Evolutionary conservation across 2,888 invertebrate genomes (phyloP), one percentile per base, ranked within the genome.

Genomic region (Callyntrura guangdongensis): DNA sequence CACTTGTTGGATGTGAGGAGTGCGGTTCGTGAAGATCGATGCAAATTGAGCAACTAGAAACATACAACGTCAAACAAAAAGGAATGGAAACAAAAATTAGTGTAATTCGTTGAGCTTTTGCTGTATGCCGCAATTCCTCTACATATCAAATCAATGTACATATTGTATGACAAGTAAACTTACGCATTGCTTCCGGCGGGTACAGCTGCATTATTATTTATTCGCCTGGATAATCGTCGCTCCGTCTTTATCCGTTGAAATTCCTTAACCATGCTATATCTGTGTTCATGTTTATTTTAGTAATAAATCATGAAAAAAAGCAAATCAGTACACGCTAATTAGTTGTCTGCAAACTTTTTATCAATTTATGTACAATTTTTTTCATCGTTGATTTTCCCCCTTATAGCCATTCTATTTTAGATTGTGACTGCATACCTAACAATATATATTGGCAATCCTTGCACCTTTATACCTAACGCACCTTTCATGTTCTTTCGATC

Each of bases 221-320:
- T 94, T 91, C 93, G 93, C 83, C 93, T 92, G 25, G 93, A 93
- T 83, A 93, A 90, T 85, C 94, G 90, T 82, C 93, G 86, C 84
- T 94, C 94, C 53, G 94, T 94, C 90, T 94, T 94, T 74, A 94
- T 94, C 74, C 94, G 87, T 72, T 94, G 94, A 82, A 94, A 94
- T 92, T 94, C 94, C 86, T 94, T 94, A 67, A 94, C 94, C 94
- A 94, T 94, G 87, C 94, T 94, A 89, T 94, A 94, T 90, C 94
- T 94, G 83, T 59, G 36, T 36, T 36, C 36, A 36, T 36, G 36
- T 53, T n/a, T 14, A 11, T 47, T 17, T 74, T 49, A 45, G 45
- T 27, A 84, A 72, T 45, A 49, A 69, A 89, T 17, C 64, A 86
- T 36, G 36, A 36, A 36, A 36, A 47, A 81, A 56, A 45, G 0